Conservation (phyloP, 2,888 invertebrate species). For the Philonicus albiceps region DNA sequence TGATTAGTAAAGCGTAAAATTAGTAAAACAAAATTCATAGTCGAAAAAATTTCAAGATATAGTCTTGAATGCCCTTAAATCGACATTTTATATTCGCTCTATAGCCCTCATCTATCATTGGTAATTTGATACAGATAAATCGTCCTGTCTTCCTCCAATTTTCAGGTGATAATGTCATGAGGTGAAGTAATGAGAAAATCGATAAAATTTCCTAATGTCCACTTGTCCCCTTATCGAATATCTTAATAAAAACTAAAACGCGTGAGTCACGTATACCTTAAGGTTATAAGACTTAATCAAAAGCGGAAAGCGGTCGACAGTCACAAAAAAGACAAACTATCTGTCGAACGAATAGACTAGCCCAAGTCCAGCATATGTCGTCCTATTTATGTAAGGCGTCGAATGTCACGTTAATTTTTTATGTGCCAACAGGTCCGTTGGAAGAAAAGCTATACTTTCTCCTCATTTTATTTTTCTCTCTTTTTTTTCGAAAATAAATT, state of each 20-base stretch:
- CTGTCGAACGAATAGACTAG: background rate
- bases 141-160: background rate
- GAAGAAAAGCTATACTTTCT: background rate
- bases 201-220: background rate
- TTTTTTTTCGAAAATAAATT: background rate
- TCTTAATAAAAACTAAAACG: background rate
- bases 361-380: background rate
- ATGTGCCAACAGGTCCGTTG: background rate
- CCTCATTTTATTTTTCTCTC: background rate
- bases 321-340: background rate
- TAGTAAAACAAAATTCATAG: background rate
- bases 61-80: background rate
- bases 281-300: background rate
- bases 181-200: background rate
- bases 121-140: background rate
- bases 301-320: background rate
- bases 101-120: background rate
- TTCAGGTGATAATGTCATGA: background rate
- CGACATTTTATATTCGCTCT: background rate
- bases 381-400: background rate
- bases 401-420: background rate
- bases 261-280: background rate
- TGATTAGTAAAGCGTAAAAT: no score
- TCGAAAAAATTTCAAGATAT: background rate
- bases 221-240: background rate